Conservation (phyloP, 2,113 vertebrate species). For the Gracilinanus agilis region DNA sequence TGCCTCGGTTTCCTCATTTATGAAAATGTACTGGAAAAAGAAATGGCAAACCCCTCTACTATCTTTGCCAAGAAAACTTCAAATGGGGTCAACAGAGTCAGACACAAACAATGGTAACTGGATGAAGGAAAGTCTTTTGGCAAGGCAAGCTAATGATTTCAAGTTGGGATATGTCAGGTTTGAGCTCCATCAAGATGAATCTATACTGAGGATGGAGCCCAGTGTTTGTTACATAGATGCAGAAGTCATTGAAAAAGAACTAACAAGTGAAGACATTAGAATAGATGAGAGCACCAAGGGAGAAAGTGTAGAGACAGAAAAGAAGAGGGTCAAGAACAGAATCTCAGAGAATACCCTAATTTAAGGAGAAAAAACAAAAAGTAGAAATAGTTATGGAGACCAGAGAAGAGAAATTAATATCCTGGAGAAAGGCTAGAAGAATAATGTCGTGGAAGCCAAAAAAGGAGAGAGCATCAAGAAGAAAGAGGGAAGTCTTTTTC, state of each 20-base stretch:
- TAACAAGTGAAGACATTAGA: neutral
- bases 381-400: neutral
- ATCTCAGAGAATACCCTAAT: neutral
- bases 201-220: neutral
- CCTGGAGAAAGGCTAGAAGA: neutral
- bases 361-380: neutral
- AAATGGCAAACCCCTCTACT: no score
- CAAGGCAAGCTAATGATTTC: neutral
- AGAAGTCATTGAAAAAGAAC: neutral
- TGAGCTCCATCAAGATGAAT: neutral
- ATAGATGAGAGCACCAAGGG: neutral
- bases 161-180: neutral
- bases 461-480: neutral
- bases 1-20: no score
- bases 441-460: neutral
- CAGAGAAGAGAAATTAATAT: neutral
- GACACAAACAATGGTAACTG: no score
- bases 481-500: neutral
- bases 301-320: neutral
- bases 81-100: no score
- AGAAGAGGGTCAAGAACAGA: neutral
- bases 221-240: neutral
- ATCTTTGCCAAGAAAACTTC: no score
- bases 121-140: neutral
- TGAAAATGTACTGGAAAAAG: no score